phyloP scores from a whole-genome alignment of 2,113 vertebrate species.

The Microtus oregoni region DNA sequence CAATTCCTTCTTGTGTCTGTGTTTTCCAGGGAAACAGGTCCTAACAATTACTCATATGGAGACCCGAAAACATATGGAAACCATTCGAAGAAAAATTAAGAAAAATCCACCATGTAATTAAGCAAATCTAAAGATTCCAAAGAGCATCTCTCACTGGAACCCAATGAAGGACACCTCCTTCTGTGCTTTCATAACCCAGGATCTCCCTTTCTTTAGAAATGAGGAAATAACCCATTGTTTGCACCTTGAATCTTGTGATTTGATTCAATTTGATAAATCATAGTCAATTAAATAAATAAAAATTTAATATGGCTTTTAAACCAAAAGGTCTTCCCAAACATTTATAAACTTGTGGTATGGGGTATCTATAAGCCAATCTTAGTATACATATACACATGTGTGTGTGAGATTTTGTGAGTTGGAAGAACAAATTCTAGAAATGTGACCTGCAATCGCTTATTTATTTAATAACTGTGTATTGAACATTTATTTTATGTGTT shows the following conservation, averaged over 20 bases:
- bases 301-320: not conserved
- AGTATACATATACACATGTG: not conserved
- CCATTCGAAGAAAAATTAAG: not conserved
- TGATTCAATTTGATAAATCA: not conserved
- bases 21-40: constrained; percentile 8
- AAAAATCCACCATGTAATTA: not conserved
- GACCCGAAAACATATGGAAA: not conserved
- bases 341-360: not conserved
- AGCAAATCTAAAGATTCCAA: not conserved
- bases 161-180: not conserved
- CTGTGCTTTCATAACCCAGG: not conserved
- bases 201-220: not conserved
- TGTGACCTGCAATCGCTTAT: not conserved
- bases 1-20: not conserved
- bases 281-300: not conserved
- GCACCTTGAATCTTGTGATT: not conserved
- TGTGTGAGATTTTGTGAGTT: not conserved
- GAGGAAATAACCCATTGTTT: not conserved
- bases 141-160: not conserved
- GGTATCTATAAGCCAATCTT: not conserved
- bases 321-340: not conserved
- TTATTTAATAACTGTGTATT: not conserved
- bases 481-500: not conserved
- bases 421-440: not conserved
- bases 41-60: accelerated